Percentiles rank a stretch among this genome's conserved stretches.
Evolutionary conservation across 2,113 vertebrate genomes (phyloP).

Genomic region (Daubentonia madagascariensis): DNA sequence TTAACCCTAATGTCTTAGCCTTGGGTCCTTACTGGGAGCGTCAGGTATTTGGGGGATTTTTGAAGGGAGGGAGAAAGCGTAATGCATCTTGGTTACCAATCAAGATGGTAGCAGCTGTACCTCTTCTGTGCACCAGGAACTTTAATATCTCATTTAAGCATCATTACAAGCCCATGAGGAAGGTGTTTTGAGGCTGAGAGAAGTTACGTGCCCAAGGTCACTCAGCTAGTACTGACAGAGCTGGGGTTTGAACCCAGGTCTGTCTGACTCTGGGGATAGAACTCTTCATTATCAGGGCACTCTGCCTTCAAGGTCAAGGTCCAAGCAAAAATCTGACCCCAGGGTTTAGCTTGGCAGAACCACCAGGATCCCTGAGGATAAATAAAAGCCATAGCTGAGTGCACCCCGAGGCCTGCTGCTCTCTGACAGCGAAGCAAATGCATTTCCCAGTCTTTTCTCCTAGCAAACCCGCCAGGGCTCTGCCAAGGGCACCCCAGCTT

Average conservation of each 20-base stretch:
- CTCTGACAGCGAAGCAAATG: constrained; percentile 3
- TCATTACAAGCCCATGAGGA: background rate
- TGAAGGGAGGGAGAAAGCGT: background rate
- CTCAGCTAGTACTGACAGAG: background rate
- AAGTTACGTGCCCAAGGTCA: background rate
- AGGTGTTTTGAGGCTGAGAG: background rate
- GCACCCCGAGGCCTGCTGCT: accelerated
- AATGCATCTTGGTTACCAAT: background rate
- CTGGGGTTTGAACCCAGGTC: background rate
- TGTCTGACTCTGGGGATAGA: background rate
- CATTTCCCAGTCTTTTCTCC: constrained; percentile 55
- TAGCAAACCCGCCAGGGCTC: constrained; percentile 54
- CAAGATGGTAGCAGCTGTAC: background rate
- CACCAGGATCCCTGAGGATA: background rate
- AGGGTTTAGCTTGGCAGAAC: background rate
- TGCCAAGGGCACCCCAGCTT: constrained; percentile 67
- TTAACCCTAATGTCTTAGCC: background rate
- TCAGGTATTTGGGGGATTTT: background rate
- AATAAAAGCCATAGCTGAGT: background rate
- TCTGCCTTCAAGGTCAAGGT: too few species aligned
- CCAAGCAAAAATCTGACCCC: background rate
- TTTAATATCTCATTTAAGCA: background rate
- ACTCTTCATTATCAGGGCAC: background rate
- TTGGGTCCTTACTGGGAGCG: background rate
- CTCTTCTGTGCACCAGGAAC: background rate